Conservation (phyloP, 2,113 vertebrate genomes). For the Bujurquina vittata region DNA sequence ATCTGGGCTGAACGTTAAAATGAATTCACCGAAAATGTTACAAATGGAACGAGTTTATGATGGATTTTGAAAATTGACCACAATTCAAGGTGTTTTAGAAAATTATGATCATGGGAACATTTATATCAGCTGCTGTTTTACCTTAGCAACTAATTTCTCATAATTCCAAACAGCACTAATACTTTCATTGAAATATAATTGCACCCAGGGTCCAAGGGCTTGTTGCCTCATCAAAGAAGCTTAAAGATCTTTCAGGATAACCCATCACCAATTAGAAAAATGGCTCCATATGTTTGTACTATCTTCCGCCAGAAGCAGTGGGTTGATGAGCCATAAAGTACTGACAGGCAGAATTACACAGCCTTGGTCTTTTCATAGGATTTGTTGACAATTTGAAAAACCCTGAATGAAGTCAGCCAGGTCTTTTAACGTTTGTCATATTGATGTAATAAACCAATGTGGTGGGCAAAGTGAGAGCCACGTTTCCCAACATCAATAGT, state of each 20-base stretch:
- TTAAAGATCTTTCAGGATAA: neutral
- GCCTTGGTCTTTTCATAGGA: neutral
- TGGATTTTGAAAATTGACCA: too few species aligned
- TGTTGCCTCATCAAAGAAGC: too few species aligned
- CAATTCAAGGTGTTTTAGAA: neutral
- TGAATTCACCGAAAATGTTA: too few species aligned
- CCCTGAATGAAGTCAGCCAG: neutral
- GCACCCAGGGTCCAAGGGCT: neutral
- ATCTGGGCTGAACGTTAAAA: neutral
- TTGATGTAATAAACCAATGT: neutral
- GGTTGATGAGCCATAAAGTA: neutral
- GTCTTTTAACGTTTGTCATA: conserved; percentile 20
- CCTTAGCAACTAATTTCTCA: neutral
- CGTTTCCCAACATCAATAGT: conserved; percentile 24
- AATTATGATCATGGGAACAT: neutral
- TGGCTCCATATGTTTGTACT: neutral
- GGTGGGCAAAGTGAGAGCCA: neutral
- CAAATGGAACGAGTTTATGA: neutral
- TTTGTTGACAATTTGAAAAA: neutral
- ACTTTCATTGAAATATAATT: neutral
- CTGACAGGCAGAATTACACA: neutral
- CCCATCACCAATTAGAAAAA: neutral
- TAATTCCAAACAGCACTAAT: too few species aligned
- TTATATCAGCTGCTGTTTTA: neutral
- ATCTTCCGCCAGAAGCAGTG: neutral